These are phyloP conservation scores for Synergus laeviventris DNA, from an alignment of 2,888 invertebrate genomes.

Conservation along the genomic window DNA sequence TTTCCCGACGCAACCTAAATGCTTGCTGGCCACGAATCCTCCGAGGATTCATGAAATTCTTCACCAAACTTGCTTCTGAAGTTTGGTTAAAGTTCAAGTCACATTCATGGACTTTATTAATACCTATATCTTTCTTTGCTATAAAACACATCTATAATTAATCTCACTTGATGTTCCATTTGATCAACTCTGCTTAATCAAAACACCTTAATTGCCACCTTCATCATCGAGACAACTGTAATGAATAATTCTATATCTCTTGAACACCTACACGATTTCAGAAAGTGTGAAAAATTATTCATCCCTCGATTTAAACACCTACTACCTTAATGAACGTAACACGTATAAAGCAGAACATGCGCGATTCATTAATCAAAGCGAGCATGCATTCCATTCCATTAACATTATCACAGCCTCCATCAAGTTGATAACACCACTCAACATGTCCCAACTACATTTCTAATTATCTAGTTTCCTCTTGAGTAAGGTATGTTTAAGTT, in stretches of 20 bases:
- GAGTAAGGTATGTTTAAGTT: neutral
- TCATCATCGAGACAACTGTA: neutral
- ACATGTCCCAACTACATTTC: neutral
- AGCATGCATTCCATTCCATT: conserved; percentile 7
- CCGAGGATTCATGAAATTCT: conserved; percentile 16
- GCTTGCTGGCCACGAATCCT: conserved; percentile 26
- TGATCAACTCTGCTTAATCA: neutral
- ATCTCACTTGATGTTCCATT: too few relatives aligned
- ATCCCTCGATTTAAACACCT: neutral
- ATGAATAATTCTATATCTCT: neutral
- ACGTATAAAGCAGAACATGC: neutral
- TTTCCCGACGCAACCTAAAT: conserved; percentile 22
- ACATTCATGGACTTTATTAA: neutral
- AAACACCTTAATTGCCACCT: neutral
- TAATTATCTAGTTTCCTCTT: conserved; percentile 7
- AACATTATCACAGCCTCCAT: conserved; percentile 13
- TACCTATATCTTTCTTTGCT: too few relatives aligned
- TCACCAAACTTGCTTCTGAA: neutral
- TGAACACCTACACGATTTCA: neutral
- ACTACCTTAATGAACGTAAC: conserved; percentile 11
- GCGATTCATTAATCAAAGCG: conserved; percentile 26
- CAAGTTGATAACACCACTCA: neutral
- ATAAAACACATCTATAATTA: too few relatives aligned
- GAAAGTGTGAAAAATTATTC: neutral
- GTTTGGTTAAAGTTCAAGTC: neutral